Conservation (phyloP, 2,888 invertebrate species). For the Plebejus melissa region DNA sequence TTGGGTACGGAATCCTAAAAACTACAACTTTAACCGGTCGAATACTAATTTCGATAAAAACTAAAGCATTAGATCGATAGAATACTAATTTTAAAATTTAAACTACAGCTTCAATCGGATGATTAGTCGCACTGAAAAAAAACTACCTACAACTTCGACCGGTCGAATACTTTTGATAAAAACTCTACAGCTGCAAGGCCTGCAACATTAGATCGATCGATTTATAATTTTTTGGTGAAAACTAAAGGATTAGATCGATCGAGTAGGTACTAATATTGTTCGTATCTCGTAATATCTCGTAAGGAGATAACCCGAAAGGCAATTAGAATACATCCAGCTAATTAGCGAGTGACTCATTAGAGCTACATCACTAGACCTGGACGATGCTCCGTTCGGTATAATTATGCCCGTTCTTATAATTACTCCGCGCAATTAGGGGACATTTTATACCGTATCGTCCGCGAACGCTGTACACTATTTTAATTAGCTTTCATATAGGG, state of each 20-base stretch:
- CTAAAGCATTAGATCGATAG: too few species aligned
- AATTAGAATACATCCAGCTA: constrained; percentile 76
- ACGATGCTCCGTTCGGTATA: constrained; percentile 73
- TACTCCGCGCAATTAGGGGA: constrained; percentile 66
- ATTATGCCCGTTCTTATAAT: constrained; percentile 71
- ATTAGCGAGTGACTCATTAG: constrained; percentile 76
- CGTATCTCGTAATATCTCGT: neutral
- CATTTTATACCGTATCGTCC: constrained; percentile 62
- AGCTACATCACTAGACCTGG: constrained; percentile 66
- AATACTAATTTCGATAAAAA: neutral
- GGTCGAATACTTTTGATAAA: too few species aligned
- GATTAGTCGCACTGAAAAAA: too few species aligned
- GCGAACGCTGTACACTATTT: constrained; percentile 48
- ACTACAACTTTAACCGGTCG: too few species aligned
- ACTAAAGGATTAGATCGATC: too few species aligned
- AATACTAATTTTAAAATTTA: too few species aligned
- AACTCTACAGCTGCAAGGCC: too few species aligned
- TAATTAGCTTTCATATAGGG: constrained; percentile 32
- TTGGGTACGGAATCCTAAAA: too few species aligned
- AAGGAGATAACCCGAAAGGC: constrained; percentile 67
- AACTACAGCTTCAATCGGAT: too few species aligned
- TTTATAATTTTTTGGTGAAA: too few species aligned
- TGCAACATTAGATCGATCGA: too few species aligned
- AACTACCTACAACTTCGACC: too few species aligned
- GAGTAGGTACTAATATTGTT: neutral